Evolutionary conservation across 2,888 invertebrate species (phyloP), one percentile per base, ranked within the genome.

Genomic region (Chymomyza caudatula): DNA sequence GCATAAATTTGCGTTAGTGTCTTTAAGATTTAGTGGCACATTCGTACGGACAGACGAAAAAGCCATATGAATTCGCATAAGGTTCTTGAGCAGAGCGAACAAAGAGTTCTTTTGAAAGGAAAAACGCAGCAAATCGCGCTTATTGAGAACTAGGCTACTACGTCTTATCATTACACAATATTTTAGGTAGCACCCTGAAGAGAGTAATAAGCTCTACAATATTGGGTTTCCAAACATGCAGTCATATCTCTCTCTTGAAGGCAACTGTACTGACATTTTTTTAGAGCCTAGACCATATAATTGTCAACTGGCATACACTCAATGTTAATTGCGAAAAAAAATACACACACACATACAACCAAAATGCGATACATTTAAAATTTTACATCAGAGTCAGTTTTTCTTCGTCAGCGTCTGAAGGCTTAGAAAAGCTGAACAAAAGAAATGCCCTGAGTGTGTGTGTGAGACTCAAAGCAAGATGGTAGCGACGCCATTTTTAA

Each of bases 401-500:
- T 5, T 44, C n/a, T 5, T 11, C 8, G 20, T 6, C 52, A 8
- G 52, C 22, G 22, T 17, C 54, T 29, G 17, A 17, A 6, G 25
- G 25, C 23, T 29, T 29, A 17, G 22, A 22, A 51, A 23, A 22
- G 5, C 25, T 68, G 66, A 65, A 67, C 69, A 73, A 66, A 67
- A 63, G 65, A 64, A 53, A 64, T 6, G 29, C n/a, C n/a, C n/a
- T 4, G 4, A 11, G 29, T 29, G 8, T 0, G 29, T 37, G 5
- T 37, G 29, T 29, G 29, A 29, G 29, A 29, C 29, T 29, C 29
- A 29, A 37, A 37, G 29, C 29, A 37, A 37, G 29, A 37, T 37
- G 29, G 29, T 4, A 19, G 22, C 61, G 55, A 61, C 61, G 82
- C 82, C 82, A 85, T 82, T 82, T 82, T 82, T 82, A 82, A 82